A percentile compares a stretch with the other conserved stretches of the same genome.
These are phyloP conservation scores for Brienomyrus longianalis DNA, from an alignment of 2,113 vertebrate species.

Conservation along the genomic window DNA sequence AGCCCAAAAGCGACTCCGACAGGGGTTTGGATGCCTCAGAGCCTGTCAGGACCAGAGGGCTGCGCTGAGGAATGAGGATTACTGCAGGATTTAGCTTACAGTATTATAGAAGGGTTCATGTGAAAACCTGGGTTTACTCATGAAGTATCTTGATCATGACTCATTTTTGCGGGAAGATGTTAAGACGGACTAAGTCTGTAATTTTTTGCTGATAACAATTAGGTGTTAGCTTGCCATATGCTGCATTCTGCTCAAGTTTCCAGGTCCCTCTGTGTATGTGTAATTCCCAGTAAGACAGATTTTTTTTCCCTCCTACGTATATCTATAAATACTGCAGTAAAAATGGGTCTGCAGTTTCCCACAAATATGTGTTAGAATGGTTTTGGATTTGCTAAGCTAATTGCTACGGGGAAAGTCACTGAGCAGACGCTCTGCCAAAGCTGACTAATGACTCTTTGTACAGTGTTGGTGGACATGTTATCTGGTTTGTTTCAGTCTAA, in stretches of 20 bases:
- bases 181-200: not conserved
- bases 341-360: slow-evolving; percentile 6
- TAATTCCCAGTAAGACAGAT: slow-evolving; percentile 8
- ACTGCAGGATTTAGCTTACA: not conserved
- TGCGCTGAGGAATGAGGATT: not conserved
- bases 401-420: slow-evolving; percentile 11
- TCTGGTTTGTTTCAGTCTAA: slow-evolving; percentile 10
- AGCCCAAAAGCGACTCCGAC: not conserved
- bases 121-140: not conserved
- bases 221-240: not conserved
- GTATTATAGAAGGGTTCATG: not conserved
- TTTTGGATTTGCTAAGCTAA: slow-evolving; percentile 15
- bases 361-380: slow-evolving; percentile 5
- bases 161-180: not conserved
- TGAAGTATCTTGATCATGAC: not conserved
- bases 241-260: slow-evolving; percentile 5
- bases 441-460: not conserved
- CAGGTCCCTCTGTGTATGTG: not conserved
- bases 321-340: slow-evolving; percentile 5
- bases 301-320: slow-evolving; percentile 8
- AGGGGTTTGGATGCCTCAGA: not conserved
- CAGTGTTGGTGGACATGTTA: slow-evolving; percentile 4
- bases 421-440: not conserved
- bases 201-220: not conserved
- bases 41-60: not conserved